Conservation (phyloP, 2,113 vertebrate species). For the Sitta europaea region DNA sequence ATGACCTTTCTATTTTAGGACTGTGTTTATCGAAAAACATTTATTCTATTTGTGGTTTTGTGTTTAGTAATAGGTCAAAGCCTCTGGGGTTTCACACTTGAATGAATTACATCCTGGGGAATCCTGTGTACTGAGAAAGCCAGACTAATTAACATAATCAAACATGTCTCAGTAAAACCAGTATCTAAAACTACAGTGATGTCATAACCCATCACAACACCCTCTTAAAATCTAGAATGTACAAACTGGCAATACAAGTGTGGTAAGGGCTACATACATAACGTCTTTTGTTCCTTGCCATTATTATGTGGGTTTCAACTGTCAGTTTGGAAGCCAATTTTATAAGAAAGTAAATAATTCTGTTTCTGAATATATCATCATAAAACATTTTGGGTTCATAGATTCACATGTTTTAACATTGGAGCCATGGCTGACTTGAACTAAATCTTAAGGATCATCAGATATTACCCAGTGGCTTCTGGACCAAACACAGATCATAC, state of each 20-base stretch:
- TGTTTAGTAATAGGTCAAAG: slow-evolving; percentile 61
- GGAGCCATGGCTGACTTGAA: not conserved
- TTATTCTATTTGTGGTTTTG: not conserved
- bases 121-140: slow-evolving; percentile 13
- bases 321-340: not conserved
- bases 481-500: not conserved
- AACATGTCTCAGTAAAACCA: slow-evolving; percentile 39
- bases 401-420: not conserved
- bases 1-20: not conserved
- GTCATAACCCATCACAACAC: slow-evolving; percentile 33
- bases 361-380: not conserved
- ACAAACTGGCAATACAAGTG: not conserved
- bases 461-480: not conserved
- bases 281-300: not conserved
- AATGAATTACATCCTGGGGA: slow-evolving; percentile 50
- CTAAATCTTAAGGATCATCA: not conserved
- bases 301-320: not conserved
- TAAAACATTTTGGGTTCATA: not conserved
- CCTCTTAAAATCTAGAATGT: not conserved
- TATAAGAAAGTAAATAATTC: not conserved
- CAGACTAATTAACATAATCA: slow-evolving; percentile 60
- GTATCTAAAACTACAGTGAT: slow-evolving; percentile 54
- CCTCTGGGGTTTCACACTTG: slow-evolving; percentile 59
- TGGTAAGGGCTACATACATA: not conserved
- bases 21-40: not conserved